Evolutionary conservation across 2,797 vertebrate genomes (phyloP), one percentile per base, ranked within the genome.

Genomic region (Tinamus major): DNA sequence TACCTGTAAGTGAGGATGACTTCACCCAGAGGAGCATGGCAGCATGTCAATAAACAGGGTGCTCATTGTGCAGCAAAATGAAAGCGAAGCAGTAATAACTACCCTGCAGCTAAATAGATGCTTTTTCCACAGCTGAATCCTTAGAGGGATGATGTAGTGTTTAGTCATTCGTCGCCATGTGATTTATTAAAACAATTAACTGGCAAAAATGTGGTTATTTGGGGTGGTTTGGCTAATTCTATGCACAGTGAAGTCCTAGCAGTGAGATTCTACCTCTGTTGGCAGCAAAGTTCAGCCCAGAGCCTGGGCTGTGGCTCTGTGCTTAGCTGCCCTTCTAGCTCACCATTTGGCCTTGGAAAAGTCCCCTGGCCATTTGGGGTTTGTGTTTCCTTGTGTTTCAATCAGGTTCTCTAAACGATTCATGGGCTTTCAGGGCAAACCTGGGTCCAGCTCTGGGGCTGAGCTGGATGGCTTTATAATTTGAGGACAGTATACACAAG

Each of bases 181-280:
- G 96, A 96, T 92, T 97, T 91, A 72, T 89, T 90, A 97, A 97
- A 96, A 96, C 94, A 96, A 96, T 96, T 95, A 96, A 89, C 51
- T 87, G 53, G 85, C 74, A 94, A 95, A 93, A 90, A 93, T 90
- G 77, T 77, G 80, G 79, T 93, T 91, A 90, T 95, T 95, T 83
- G 81, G 72, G 90, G 93, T 85, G 87, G 65, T 89, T 92, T 97
- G 90, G 87, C 46, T 3, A 48, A 67, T 58, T 42, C 71, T 81
- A 8, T 24, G 20, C 13, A 27, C 17, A 49, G 17, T 37, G 13
- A 90, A 72, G 81, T 94, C 92, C 67, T 81, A 75, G 68, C 58
- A 74, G 37, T 86, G 70, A 80, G 80, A 79, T 89, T 92, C 75
- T 90, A 83, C 62, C 88, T 92, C 65, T 55, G 42, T 65, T 67